Evolutionary conservation across 2,113 vertebrate species (phyloP).

Genomic region (Rhinopithecus roxellana): DNA sequence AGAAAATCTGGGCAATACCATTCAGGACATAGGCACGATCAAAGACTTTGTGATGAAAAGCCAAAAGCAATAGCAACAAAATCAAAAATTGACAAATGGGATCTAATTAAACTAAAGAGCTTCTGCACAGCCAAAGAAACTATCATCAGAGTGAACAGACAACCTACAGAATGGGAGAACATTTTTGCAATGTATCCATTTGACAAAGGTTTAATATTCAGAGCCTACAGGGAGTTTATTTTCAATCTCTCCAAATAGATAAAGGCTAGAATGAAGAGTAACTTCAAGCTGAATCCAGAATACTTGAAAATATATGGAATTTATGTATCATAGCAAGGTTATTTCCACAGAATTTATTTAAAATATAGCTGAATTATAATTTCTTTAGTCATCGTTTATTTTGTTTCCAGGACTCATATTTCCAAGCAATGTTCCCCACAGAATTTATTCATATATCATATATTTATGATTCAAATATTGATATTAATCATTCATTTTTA

Average conservation of each 20-base stretch:
- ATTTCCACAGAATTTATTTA: neutral
- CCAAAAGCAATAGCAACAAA: no score
- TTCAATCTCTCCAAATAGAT: neutral
- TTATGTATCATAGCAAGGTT: neutral
- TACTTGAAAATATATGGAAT: neutral
- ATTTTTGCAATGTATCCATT: no score
- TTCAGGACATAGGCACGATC: no score
- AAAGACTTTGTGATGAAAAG: no score
- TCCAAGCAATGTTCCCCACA: neutral
- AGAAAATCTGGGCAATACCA: no score
- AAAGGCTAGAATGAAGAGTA: neutral
- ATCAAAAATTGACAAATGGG: no score
- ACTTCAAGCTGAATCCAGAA: neutral
- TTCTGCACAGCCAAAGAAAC: no score
- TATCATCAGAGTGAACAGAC: no score
- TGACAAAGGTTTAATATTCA: no score
- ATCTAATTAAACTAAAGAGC: no score
- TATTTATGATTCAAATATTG: neutral
- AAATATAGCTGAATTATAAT: neutral
- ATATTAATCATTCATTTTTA: neutral
- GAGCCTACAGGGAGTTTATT: neutral
- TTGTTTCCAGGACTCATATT: neutral
- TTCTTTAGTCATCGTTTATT: neutral
- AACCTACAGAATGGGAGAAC: no score
- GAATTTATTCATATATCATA: neutral